Conservation (phyloP, 2,113 vertebrate species). For the Callospermophilus lateralis region DNA sequence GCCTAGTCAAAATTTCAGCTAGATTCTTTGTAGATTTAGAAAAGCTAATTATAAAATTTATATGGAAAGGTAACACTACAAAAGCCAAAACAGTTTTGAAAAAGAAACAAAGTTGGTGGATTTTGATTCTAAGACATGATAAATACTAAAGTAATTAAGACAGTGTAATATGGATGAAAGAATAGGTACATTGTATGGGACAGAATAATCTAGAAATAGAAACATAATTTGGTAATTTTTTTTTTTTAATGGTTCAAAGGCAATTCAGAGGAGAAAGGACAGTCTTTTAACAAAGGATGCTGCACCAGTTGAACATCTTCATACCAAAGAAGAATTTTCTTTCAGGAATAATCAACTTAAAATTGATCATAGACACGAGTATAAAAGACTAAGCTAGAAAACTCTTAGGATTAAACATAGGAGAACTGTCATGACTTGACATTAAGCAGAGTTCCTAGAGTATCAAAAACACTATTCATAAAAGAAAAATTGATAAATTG, state of each 20-base stretch:
- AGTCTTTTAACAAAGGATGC: not conserved
- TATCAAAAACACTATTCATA: not conserved
- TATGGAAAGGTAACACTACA: not conserved
- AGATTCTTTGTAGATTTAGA: slow-evolving; percentile 6
- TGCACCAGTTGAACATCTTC: not conserved
- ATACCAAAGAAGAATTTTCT: not conserved
- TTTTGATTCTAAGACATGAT: not conserved
- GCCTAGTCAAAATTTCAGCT: not conserved
- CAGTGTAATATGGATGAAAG: not conserved
- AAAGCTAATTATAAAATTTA: slow-evolving; percentile 6
- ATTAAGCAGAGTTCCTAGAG: not conserved
- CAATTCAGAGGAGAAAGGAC: not conserved
- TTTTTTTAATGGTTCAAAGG: not conserved
- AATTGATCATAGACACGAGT: not conserved
- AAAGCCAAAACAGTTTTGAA: not conserved
- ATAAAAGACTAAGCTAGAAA: not conserved
- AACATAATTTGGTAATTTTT: not conserved
- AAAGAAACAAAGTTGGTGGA: not conserved
- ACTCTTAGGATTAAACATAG: not conserved
- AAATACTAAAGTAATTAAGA: not conserved
- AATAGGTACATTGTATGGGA: not conserved
- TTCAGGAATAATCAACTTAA: slow-evolving; percentile 5
- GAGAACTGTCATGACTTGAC: not conserved
- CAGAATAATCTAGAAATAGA: slow-evolving; percentile 10
- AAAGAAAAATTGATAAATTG: not conserved